Percentiles rank a stretch among this genome's conserved stretches.
These are phyloP conservation scores for Aphaenogaster rudis DNA, from an alignment of 1,140 invertebrate genomes.

Conservation along the genomic window DNA sequence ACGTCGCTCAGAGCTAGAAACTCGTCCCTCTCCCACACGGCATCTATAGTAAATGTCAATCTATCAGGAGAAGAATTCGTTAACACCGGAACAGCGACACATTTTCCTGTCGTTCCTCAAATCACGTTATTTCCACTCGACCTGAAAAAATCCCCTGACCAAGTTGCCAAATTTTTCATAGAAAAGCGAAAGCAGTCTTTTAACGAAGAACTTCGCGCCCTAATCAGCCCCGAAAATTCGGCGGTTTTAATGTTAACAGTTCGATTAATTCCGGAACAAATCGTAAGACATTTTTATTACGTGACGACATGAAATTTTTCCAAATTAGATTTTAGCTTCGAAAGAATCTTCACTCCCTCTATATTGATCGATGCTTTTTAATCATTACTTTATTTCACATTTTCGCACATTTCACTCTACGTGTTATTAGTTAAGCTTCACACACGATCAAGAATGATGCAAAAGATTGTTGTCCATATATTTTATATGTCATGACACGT, in stretches of 20 bases:
- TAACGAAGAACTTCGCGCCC: background rate
- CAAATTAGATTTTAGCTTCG: background rate
- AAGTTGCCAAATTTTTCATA: constrained; percentile 10
- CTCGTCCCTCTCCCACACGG: background rate
- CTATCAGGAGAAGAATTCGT: background rate
- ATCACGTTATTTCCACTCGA: background rate
- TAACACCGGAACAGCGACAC: background rate
- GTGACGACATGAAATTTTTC: background rate
- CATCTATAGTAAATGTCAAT: constrained; percentile 25
- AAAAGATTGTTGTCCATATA: background rate
- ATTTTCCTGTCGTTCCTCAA: background rate
- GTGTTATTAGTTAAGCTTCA: background rate
- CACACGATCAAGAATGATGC: background rate
- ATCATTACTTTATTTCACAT: background rate
- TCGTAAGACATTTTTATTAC: background rate
- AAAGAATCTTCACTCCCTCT: background rate
- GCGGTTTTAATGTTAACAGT: background rate
- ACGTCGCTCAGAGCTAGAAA: constrained; percentile 23
- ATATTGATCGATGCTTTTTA: background rate
- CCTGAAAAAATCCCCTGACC: background rate
- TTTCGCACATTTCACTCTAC: background rate
- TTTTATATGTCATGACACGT: background rate
- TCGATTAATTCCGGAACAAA: background rate
- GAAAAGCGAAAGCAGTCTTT: background rate
- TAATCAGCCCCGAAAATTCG: background rate